Evolutionary conservation across 2,888 invertebrate species (phyloP), one percentile per base, ranked within the genome.

Genomic region (Acleris literana): DNA sequence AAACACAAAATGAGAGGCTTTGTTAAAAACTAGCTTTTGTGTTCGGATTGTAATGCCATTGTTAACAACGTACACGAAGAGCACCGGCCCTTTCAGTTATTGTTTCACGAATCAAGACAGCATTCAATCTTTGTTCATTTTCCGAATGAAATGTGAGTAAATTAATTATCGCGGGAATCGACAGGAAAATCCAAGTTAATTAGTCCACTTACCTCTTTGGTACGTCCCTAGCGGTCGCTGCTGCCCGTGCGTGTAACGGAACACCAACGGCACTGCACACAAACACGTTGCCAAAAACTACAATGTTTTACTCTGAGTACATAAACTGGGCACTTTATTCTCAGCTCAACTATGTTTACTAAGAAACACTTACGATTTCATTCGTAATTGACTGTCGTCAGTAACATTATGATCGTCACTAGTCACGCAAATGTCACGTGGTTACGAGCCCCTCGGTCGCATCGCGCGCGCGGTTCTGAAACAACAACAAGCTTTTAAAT

Each of bases 371-470:
- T 62, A 69, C 63, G 71, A 70, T 69, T 69, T 71, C 72, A 72
- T 68, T 69, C 69, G 72, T 78, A 81, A 82, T 82, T 76, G 81
- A 79, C 76, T 80, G 76, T 74, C 75, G 80, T 81, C 77, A 72
- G 78, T 72, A 70, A 71, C 72, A 72, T 74, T 70, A 71, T 76
- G 78, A 77, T 77, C 74, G 77, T 68, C 64, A 69, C 64, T 57
- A 74, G 81, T 76, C 84, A 86, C 86, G 86, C 84, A 83, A 86
- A 86, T 86, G 86, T 82, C 86, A 84, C 76, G 74, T 69, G 73
- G 72, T 75, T 74, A 76, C 72, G 72, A 72, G 76, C 75, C 74
- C 11, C 49, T 22, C 52, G 22, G 25, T 25, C 46, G 39, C 52
- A 48, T 52, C 56, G 33, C 56, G 43, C 44, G 29, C 44, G 29